Evolutionary conservation across 2,888 invertebrate species (phyloP).

Genomic region (Tachina grossa): DNA sequence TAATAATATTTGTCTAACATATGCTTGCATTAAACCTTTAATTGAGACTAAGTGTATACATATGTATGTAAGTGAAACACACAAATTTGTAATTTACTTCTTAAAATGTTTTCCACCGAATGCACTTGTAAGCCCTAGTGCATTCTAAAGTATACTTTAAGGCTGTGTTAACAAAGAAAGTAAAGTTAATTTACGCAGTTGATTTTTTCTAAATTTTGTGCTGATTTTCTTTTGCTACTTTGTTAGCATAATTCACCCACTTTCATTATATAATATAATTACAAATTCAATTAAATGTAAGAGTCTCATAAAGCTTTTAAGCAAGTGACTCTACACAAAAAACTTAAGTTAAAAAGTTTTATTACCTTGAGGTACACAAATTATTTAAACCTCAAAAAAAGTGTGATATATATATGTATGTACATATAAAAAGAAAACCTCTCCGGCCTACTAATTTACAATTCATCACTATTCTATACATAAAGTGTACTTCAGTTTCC

Average conservation of each 20-base stretch:
- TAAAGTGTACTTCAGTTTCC: no score
- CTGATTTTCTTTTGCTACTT: constrained; percentile 25
- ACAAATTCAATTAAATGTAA: constrained; percentile 32
- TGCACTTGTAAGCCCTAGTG: neutral
- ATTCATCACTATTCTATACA: no score
- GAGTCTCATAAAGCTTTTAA: neutral
- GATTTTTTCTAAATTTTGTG: constrained; percentile 10
- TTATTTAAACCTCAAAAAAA: no score
- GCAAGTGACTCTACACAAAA: neutral
- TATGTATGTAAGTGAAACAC: neutral
- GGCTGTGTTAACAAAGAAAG: constrained; percentile 41
- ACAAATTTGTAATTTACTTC: constrained; percentile 1
- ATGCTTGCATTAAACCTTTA: constrained; percentile 5
- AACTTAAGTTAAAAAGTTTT: neutral
- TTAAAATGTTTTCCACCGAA: neutral
- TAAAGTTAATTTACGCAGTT: constrained; percentile 50
- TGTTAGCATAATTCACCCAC: constrained; percentile 35
- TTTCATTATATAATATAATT: constrained; percentile 27
- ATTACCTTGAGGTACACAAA: no score
- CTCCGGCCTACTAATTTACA: no score
- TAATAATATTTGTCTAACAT: neutral
- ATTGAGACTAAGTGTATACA: neutral
- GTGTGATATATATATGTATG: no score
- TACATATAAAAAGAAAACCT: neutral
- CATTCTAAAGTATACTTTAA: constrained; percentile 49